Base-by-base conservation (phyloP, 1,140 invertebrate species). In the Leptestheria dahalacensis region DNA sequence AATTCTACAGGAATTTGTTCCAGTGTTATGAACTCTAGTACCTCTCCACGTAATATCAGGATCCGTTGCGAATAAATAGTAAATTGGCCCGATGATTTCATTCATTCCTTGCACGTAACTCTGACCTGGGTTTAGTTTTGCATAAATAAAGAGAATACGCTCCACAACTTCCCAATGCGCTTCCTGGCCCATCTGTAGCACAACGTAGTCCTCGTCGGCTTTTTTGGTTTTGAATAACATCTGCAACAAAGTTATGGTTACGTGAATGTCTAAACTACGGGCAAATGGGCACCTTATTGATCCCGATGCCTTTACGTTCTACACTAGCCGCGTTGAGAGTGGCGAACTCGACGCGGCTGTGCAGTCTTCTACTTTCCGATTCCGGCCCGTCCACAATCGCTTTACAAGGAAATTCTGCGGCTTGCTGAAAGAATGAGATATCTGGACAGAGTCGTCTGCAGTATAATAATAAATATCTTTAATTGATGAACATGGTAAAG, bases 31-130 rank as follows among this genome's bases (percentile, higher is more conserved):
- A 57, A 62, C n/a, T 55, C 52, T 71, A 68, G 70, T 69, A 91
- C 88, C 80, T 79, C 85, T 78, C 77, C 82, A 89, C 57, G 82
- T 76, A n/a, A 75, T 66, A 73, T 91, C 80, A 3, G 88, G 80
- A 78, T 98, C 91, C 48, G 81, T 86, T 15, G 94, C 93, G 75
- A 99, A 94, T 6, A 90, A 85, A 72, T 97, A 94, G 75, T 99
- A 99, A 66, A 99, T 94, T 20, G 95, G 95, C 0, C 94, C 96
- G 60, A 99, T 84, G 64, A 99, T 96, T 75, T 99, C 96, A 77
- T 99, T 98, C 95, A 99, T 98, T 61, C 96, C 95, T 74, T 98
- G 93, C 0, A 97, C 92, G 74, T 98, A 99, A 2, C 91, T 85
- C 71, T 97, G 91, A 1, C 95, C 95, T 3, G 94, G 92, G 78